phyloP scores from a whole-genome alignment of 2,113 vertebrate genomes.

The Sceloporus tristichus region DNA sequence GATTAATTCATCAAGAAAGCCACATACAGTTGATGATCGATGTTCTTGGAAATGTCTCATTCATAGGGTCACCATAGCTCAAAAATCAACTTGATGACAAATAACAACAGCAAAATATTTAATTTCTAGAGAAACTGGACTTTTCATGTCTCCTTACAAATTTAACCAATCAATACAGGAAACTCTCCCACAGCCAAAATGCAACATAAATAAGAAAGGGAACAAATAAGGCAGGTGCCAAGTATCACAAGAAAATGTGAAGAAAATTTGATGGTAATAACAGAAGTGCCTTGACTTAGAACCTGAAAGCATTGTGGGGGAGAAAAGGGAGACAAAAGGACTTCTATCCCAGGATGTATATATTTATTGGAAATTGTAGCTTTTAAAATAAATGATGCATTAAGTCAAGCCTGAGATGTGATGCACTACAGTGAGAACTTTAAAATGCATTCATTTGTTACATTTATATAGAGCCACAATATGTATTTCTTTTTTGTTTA shows the following conservation, averaged over 20 bases:
- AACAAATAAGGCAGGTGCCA: neutral
- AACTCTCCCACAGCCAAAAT: neutral
- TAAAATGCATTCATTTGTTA: slow-evolving; percentile 61
- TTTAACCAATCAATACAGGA: neutral
- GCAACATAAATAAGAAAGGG: neutral
- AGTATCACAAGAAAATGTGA: slow-evolving; percentile 14
- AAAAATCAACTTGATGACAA: neutral
- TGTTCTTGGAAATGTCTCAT: too few relatives aligned
- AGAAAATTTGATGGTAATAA: slow-evolving; percentile 26
- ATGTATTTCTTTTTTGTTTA: slow-evolving; percentile 65
- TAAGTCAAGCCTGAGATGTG: slow-evolving; percentile 48
- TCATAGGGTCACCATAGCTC: too few relatives aligned
- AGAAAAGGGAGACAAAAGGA: slow-evolving; percentile 40
- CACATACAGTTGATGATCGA: too few relatives aligned
- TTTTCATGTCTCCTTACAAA: neutral
- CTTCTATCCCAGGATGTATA: slow-evolving; percentile 38
- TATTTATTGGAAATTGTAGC: slow-evolving; percentile 45
- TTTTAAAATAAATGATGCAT: slow-evolving; percentile 47
- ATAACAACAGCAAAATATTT: neutral
- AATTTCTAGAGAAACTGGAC: neutral
- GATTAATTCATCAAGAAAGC: too few relatives aligned
- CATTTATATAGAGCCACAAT: slow-evolving; percentile 55
- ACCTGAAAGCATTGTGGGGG: slow-evolving; percentile 36
- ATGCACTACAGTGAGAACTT: slow-evolving; percentile 42
- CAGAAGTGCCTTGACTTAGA: slow-evolving; percentile 38